phyloP scores from a whole-genome alignment of 2,797 vertebrate species.

The Balearica regulorum region DNA sequence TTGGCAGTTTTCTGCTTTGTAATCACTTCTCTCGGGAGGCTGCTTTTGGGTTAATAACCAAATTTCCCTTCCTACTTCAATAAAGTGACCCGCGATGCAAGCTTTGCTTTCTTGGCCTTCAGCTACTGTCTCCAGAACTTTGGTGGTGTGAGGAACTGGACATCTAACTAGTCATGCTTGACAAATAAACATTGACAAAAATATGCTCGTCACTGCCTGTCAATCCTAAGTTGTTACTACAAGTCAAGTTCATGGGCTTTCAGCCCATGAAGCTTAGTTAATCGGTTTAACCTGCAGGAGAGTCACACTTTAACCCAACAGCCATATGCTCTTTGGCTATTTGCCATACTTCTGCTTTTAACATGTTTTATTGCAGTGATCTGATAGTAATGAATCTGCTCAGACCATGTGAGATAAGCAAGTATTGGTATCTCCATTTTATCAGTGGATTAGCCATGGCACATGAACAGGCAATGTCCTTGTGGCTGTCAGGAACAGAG shows the following conservation, averaged over 20 bases:
- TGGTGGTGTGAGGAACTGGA: constrained; percentile 56
- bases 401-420: not conserved
- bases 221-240: not conserved
- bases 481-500: not conserved
- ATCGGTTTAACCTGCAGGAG: constrained; percentile 3
- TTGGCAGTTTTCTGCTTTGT: not conserved
- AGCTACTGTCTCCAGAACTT: constrained; percentile 57
- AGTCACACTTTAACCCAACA: not conserved
- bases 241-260: not conserved
- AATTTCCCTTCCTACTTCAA: constrained; percentile 53
- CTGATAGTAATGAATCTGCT: not conserved
- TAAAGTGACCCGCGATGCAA: constrained; percentile 32
- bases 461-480: not conserved
- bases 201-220: not conserved
- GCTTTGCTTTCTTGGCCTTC: constrained; percentile 38
- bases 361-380: not conserved
- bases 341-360: constrained; percentile 16
- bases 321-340: not conserved
- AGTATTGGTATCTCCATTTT: not conserved
- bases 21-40: not conserved
- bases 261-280: constrained; percentile 29
- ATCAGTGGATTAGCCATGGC: not conserved
- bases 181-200: constrained; percentile 18
- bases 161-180: constrained; percentile 14
- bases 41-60: constrained; percentile 9